phyloP scores from a whole-genome alignment of 2,797 vertebrate species.

The Sparus aurata region DNA sequence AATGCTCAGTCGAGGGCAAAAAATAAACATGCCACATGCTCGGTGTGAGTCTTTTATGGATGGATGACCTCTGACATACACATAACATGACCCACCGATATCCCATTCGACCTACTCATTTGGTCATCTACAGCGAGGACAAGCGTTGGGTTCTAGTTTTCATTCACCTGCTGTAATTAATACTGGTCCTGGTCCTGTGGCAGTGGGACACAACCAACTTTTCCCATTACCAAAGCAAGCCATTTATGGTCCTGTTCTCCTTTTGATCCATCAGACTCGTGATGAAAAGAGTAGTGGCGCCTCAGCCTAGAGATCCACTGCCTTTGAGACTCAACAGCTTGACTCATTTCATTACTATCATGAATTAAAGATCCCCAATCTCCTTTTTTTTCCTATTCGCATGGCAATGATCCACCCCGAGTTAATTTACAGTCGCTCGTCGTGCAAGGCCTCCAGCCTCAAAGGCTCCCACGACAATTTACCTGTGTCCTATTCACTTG shows the following conservation, averaged over 20 bases:
- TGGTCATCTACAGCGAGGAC: constrained; percentile 5
- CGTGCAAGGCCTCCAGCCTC: constrained; percentile 61
- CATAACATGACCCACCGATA: neutral
- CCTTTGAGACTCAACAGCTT: constrained; percentile 79
- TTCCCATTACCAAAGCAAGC: constrained; percentile 64
- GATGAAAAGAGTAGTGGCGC: constrained; percentile 75
- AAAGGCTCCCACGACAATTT: constrained; percentile 72
- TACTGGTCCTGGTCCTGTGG: constrained; percentile 25
- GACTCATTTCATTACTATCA: constrained; percentile 82
- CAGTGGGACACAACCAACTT: constrained; percentile 57
- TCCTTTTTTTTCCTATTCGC: constrained; percentile 36
- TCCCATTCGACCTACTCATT: constrained; percentile 1
- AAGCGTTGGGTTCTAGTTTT: constrained; percentile 2
- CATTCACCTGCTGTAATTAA: constrained; percentile 55
- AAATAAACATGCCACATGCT: neutral
- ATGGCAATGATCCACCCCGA: constrained; percentile 58
- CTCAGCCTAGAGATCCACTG: constrained; percentile 51
- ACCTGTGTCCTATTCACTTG: constrained; percentile 77
- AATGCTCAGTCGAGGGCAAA: constrained; percentile 7
- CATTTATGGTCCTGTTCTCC: constrained; percentile 58
- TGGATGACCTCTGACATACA: constrained; percentile 13
- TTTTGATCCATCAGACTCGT: constrained; percentile 68
- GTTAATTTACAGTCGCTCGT: constrained; percentile 72
- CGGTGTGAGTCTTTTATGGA: neutral
- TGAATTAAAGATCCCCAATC: constrained; percentile 81